These are phyloP conservation scores for Cyprinodon variegatus DNA, from an alignment of 2,113 vertebrate species.

Conservation along the genomic window DNA sequence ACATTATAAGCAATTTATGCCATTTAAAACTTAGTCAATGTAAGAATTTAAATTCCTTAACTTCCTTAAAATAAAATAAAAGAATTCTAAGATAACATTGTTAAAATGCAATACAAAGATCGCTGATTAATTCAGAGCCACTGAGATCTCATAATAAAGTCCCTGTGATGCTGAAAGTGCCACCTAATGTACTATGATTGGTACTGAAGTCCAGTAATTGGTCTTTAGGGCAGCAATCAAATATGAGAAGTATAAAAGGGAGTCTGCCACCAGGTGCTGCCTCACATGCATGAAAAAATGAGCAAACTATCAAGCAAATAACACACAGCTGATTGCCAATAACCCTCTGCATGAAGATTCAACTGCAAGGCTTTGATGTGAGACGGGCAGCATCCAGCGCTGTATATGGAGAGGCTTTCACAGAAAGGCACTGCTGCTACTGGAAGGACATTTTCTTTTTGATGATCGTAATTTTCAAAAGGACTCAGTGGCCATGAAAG, in stretches of 20 bases:
- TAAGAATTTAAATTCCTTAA: neutral
- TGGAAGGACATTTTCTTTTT: constrained; percentile 49
- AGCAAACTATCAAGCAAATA: constrained; percentile 5
- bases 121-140: neutral
- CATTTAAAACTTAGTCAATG: neutral
- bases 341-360: constrained; percentile 23
- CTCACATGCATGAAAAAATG: constrained; percentile 7
- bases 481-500: constrained; percentile 42
- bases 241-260: neutral
- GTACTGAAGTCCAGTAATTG: constrained; percentile 6
- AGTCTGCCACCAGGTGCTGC: constrained; percentile 6
- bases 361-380: constrained; percentile 35
- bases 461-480: constrained; percentile 62
- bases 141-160: neutral
- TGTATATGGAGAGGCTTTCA: constrained; percentile 24
- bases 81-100: neutral
- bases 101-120: neutral
- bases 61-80: neutral
- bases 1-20: neutral
- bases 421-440: constrained; percentile 32
- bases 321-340: constrained; percentile 21
- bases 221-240: constrained; percentile 15
- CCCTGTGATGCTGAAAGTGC: neutral
- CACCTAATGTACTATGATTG: constrained; percentile 6
- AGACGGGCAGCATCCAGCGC: constrained; percentile 2